Percentiles rank a stretch among this genome's conserved stretches.
These are phyloP conservation scores for Prosapia bicincta DNA, from an alignment of 2,888 invertebrate genomes.

Conservation along the genomic window DNA sequence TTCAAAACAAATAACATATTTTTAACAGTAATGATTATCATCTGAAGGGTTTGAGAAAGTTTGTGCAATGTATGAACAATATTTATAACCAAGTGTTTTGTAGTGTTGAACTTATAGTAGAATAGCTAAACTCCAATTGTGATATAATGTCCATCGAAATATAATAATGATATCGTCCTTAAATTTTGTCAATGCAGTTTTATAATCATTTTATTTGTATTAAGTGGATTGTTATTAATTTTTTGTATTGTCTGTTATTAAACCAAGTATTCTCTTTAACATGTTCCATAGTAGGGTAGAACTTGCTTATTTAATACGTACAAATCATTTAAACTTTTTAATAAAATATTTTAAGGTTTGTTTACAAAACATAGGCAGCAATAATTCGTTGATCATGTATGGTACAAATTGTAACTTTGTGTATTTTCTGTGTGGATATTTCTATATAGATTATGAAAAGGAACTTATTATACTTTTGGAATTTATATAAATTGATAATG, in stretches of 20 bases:
- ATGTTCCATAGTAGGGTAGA: not conserved
- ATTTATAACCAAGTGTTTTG: not conserved
- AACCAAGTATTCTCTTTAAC: too few species aligned
- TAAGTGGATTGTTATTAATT: not conserved
- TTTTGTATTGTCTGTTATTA: not conserved
- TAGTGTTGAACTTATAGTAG: not conserved
- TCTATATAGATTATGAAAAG: not conserved
- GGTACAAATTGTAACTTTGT: not conserved
- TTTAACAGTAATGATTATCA: too few species aligned
- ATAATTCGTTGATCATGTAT: not conserved
- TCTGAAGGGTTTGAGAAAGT: not conserved
- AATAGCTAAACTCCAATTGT: not conserved
- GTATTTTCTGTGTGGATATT: not conserved
- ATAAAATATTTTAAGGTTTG: not conserved
- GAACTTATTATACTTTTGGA: not conserved
- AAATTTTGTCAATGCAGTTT: too few species aligned
- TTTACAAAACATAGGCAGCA: not conserved
- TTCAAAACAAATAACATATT: too few species aligned
- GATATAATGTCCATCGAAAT: not conserved
- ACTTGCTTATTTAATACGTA: not conserved
- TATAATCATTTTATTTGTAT: not conserved
- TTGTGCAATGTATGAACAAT: not conserved
- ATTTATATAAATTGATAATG: not conserved
- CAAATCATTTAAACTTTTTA: not conserved
- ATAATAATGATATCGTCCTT: not conserved